Evolutionary conservation across 1,140 invertebrate genomes (phyloP).

Genomic region (Pentalonia nigronervosa): DNA sequence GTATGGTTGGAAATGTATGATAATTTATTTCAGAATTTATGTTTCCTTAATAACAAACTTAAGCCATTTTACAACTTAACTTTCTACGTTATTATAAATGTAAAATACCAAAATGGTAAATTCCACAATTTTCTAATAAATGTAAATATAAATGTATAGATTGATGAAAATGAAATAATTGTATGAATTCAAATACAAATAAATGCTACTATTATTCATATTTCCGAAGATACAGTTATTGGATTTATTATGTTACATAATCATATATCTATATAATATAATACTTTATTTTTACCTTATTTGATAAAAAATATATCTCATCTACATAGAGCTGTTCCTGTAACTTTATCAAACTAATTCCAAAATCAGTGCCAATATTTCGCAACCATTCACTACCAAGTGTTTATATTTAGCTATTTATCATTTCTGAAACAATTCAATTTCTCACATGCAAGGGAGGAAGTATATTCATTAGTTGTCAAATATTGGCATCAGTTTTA

Average conservation of each 20-base stretch:
- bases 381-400: neutral
- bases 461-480: neutral
- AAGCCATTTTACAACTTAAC: neutral
- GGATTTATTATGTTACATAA: neutral
- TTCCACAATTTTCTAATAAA: neutral
- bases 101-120: neutral
- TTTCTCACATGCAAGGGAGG: neutral
- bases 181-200: no score
- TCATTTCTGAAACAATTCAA: neutral
- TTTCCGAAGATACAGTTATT: no score
- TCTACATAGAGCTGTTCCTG: neutral
- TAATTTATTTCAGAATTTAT: neutral
- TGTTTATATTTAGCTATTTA: neutral
- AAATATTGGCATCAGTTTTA: neutral
- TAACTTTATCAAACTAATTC: neutral
- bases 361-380: neutral
- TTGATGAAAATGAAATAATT: no score
- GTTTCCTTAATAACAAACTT: neutral
- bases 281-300: neutral
- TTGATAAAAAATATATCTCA: neutral
- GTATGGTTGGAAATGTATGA: neutral
- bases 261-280: neutral
- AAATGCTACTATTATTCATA: no score
- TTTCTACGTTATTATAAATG: no score
- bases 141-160: no score